Evolutionary conservation across 2,797 vertebrate genomes (phyloP), one percentile per base, ranked within the genome.

Genomic region (Rhinoraja longicauda): DNA sequence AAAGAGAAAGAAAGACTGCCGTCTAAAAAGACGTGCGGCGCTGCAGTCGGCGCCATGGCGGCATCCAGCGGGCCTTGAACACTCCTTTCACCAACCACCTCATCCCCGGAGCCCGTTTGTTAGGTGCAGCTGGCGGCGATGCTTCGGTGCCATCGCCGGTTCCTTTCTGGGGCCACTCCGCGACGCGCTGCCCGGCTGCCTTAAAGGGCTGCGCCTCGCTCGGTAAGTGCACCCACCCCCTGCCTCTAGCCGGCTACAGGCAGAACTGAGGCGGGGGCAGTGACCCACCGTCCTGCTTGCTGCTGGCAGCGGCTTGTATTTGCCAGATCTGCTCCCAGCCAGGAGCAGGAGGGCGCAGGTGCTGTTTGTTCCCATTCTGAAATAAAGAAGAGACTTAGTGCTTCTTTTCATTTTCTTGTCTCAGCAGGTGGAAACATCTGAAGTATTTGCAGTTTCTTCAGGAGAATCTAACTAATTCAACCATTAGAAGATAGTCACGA

Each of bases 361-460:
- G 24, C 8, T 64, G n/a, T 67, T 64, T 67, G 59, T 21, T 88
- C 9, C 59, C 32, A 64, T 32, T 86, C 0, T 4, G 57, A 57
- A 24, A 24, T 4, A 45, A 45, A 53, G 79, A 7, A 53, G 39
- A 19, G 24, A 59, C 29, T 84, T 84, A 59, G 57, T 64, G 0
- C 12, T 2, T 32, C 12, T 2, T 32, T 9, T 59, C n/a, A 8
- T 39, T 4, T 78, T 19, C 39, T 6, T 39, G 93, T 86, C 84
- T 93, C 57, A n/a, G 91, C 93, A 94, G 94, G 94, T 93, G 88
- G 93, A 90, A 36, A 12, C 26, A 29, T 73, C 24, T 26, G 32
- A 93, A 76, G 26, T 21, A 88, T 88, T 93, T 93, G 93, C 77
- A 88, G 53, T 93, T 79, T 59, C 93, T 75, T 93, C 92, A 57